Evolutionary conservation across 2,888 invertebrate genomes (phyloP).

Genomic region (Netelia virgata): DNA sequence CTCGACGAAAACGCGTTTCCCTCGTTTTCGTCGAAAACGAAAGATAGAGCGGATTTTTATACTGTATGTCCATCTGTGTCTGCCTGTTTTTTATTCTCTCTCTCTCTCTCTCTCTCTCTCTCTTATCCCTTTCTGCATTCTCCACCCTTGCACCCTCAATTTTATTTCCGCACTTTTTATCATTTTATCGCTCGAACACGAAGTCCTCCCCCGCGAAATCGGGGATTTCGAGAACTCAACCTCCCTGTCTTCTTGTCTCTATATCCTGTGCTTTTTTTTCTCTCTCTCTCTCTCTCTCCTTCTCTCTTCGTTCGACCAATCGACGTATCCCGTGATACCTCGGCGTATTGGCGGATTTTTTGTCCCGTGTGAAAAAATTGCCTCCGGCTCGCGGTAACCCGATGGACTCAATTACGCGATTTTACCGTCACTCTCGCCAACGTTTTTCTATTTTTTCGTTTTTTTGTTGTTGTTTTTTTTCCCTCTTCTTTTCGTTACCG

Average conservation of each 20-base stretch:
- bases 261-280: slow-evolving; percentile 6
- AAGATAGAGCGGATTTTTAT: slow-evolving; percentile 52
- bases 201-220: slow-evolving; percentile 31
- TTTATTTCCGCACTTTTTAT: slow-evolving; percentile 38
- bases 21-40: slow-evolving; percentile 52
- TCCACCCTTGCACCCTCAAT: slow-evolving; percentile 5
- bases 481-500: slow-evolving; percentile 14
- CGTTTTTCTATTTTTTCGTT: not conserved
- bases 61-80: slow-evolving; percentile 22
- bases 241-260: slow-evolving; percentile 49
- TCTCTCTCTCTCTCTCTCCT: slow-evolving; percentile 32
- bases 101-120: slow-evolving; percentile 6
- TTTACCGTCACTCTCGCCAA: not conserved
- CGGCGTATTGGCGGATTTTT: not conserved
- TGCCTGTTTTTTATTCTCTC: slow-evolving; percentile 11
- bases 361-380: slow-evolving; percentile 23
- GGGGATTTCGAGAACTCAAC: slow-evolving; percentile 48
- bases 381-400: slow-evolving; percentile 5
- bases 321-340: slow-evolving; percentile 29
- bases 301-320: slow-evolving; percentile 19
- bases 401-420: slow-evolving; percentile 48
- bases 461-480: not conserved
- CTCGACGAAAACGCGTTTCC: slow-evolving; percentile 54
- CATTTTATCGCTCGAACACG: not conserved
- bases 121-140: slow-evolving; percentile 10